These are phyloP conservation scores for Drosophila ficusphila DNA, from an alignment of 1,140 invertebrate species.

Conservation along the genomic window DNA sequence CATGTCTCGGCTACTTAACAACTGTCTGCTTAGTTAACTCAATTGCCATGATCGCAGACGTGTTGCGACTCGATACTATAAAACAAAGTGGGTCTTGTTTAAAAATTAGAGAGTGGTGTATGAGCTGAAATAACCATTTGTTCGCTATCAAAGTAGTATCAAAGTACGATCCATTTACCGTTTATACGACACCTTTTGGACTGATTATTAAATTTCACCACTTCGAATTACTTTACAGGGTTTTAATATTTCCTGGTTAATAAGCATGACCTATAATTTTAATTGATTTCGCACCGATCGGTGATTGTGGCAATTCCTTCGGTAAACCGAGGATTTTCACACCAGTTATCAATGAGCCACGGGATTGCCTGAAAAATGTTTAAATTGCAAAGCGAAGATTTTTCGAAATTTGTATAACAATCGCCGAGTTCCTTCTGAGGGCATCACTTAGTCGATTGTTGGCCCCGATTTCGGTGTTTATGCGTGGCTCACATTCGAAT, in stretches of 20 bases:
- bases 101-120: background rate
- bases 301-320: background rate
- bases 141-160: background rate
- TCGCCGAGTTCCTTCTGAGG: background rate
- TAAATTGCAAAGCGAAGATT: background rate
- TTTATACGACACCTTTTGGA: background rate
- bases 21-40: slow-evolving; percentile 22
- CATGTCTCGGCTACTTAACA: slow-evolving; percentile 26
- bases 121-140: background rate
- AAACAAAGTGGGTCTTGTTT: background rate
- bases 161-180: background rate
- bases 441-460: background rate
- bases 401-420: background rate
- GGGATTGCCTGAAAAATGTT: background rate
- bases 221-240: background rate
- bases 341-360: background rate
- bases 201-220: slow-evolving; percentile 19
- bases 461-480: background rate
- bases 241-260: background rate
- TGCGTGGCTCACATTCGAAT: background rate
- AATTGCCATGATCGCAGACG: slow-evolving; percentile 19
- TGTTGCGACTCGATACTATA: background rate
- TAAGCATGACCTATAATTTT: slow-evolving; percentile 25
- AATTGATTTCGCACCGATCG: background rate
- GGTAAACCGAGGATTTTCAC: slow-evolving; percentile 11